These are phyloP conservation scores for Eulemur macaco DNA, from an alignment of 2,113 vertebrate genomes.

Conservation along the genomic window DNA sequence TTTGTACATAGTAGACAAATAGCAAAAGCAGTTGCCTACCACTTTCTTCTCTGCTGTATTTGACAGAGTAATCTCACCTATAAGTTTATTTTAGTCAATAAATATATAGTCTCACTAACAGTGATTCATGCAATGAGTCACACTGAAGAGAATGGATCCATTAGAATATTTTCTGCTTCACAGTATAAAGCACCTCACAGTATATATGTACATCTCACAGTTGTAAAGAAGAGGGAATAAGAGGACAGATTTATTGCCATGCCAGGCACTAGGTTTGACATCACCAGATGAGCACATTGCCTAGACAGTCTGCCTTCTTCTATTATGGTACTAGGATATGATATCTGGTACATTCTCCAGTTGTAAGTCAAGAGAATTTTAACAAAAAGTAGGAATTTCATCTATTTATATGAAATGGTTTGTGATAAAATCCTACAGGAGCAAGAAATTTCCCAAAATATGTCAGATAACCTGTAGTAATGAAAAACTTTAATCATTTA, in stretches of 20 bases:
- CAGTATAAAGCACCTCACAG: not conserved
- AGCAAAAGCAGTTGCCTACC: not conserved
- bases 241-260: not conserved
- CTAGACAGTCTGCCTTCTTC: not conserved
- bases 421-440: not conserved
- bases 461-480: not conserved
- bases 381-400: not conserved
- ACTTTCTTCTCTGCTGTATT: not conserved
- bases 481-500: not conserved
- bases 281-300: not conserved
- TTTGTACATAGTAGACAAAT: not conserved
- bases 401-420: not conserved
- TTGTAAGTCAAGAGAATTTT: not conserved
- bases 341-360: not conserved
- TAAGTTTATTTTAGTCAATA: not conserved
- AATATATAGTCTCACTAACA: not conserved
- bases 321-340: not conserved
- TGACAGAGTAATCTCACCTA: not conserved
- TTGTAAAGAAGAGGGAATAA: not conserved
- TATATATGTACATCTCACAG: not conserved
- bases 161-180: not conserved
- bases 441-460: not conserved
- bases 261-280: too few relatives aligned
- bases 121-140: not conserved
- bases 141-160: not conserved